A percentile compares a stretch with the other conserved stretches of the same genome.
Evolutionary conservation across 2,113 vertebrate species (phyloP).

Genomic region (Semnopithecus entellus): DNA sequence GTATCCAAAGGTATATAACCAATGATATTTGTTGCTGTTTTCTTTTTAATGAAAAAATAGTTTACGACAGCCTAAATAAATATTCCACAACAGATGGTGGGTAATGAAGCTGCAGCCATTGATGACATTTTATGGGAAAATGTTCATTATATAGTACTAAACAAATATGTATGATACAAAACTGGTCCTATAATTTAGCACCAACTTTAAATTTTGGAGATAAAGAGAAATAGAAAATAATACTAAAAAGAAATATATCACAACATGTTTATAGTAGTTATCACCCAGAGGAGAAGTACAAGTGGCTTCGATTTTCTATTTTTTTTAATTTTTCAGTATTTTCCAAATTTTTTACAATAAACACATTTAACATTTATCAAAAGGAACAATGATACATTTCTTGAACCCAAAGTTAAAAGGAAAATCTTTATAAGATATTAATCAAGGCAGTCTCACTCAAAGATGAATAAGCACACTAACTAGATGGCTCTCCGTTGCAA

Average conservation of each 20-base stretch:
- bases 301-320: background rate
- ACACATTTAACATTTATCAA: constrained; percentile 15
- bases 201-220: constrained; percentile 25
- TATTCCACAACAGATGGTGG: background rate
- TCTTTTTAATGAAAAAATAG: background rate
- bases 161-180: background rate
- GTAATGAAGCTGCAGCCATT: background rate
- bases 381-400: background rate
- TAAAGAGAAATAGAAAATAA: background rate
- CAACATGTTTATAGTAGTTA: background rate
- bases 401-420: background rate
- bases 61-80: background rate
- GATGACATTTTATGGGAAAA: background rate
- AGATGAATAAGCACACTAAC: background rate
- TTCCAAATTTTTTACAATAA: background rate
- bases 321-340: background rate
- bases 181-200: background rate
- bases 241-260: background rate
- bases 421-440: background rate
- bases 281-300: background rate
- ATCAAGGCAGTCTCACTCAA: background rate
- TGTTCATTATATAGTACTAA: background rate
- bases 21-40: background rate
- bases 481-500: background rate
- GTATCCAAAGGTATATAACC: background rate